Percentiles rank a stretch among this genome's conserved stretches.
phyloP scores from a whole-genome alignment of 1,140 invertebrate genomes.

The Stratiolaelaps scimitus region DNA sequence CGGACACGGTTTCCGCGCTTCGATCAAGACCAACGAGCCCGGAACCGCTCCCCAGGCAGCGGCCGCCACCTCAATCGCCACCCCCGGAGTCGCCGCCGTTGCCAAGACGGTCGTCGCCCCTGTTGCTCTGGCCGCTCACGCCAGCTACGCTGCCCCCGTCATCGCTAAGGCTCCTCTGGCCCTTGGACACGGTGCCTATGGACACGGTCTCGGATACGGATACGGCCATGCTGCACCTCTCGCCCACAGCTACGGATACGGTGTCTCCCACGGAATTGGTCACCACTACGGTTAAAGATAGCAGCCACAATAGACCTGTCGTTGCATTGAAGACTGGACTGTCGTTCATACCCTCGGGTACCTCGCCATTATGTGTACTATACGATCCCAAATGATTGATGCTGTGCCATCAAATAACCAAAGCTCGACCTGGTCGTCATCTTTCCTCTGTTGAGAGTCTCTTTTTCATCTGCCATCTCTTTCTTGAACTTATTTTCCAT shows the following conservation, averaged over 20 bases:
- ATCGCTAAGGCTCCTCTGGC: conserved; percentile 1
- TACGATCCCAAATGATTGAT: too few relatives aligned
- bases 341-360: not conserved
- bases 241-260: not conserved
- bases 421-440: too few relatives aligned
- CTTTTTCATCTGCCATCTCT: too few relatives aligned
- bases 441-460: too few relatives aligned
- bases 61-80: conserved; percentile 7
- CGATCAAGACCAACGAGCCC: conserved; percentile 36
- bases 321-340: too few relatives aligned
- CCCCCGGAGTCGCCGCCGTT: not conserved
- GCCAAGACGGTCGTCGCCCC: not conserved
- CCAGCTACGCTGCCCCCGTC: conserved; percentile 1
- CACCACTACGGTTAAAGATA: too few relatives aligned
- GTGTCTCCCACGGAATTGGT: not conserved
- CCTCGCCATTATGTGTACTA: not conserved
- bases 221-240: not conserved
- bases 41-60: conserved; percentile 32
- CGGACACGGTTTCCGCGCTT: conserved; percentile 37
- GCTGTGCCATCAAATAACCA: too few relatives aligned
- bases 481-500: too few relatives aligned
- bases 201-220: not conserved
- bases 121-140: not conserved
- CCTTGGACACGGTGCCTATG: not conserved
- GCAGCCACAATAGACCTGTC: too few relatives aligned